These are phyloP conservation scores for Matsumyia berberina DNA, from an alignment of 2,888 invertebrate genomes.

Conservation along the genomic window DNA sequence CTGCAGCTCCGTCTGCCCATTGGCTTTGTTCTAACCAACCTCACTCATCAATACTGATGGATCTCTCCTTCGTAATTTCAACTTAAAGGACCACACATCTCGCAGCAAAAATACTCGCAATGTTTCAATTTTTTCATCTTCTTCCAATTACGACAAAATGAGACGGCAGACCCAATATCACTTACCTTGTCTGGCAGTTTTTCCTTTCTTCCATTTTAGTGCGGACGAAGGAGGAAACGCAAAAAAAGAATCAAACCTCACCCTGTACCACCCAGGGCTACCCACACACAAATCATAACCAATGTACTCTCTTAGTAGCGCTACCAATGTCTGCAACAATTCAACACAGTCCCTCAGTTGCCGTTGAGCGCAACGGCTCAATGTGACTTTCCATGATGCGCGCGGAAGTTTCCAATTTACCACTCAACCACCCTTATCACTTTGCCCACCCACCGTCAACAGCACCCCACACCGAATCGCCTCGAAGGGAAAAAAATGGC, in stretches of 20 bases:
- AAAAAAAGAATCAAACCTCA: conserved; percentile 50
- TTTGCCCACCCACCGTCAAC: conserved; percentile 28
- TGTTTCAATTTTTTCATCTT: conserved; percentile 48
- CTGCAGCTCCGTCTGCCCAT: conserved; percentile 26
- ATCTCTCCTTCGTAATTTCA: conserved; percentile 34
- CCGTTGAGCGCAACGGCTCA: conserved; percentile 52
- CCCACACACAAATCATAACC: conserved; percentile 61
- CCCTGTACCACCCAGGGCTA: not conserved
- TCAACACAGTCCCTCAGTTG: conserved; percentile 53
- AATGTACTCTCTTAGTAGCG: conserved; percentile 41
- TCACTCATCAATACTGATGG: conserved; percentile 45
- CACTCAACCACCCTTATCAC: conserved; percentile 74
- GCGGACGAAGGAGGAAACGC: conserved; percentile 1
- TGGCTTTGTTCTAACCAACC: not conserved
- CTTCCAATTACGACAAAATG: conserved; percentile 48
- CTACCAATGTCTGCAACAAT: conserved; percentile 54
- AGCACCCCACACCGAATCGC: conserved; percentile 35
- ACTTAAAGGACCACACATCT: conserved; percentile 37
- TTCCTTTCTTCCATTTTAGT: conserved; percentile 24
- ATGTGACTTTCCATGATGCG: conserved; percentile 71
- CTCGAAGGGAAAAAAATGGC: conserved; percentile 78
- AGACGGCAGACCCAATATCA: conserved; percentile 56
- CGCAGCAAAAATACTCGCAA: conserved; percentile 27
- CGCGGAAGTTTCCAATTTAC: conserved; percentile 78
- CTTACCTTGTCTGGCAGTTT: conserved; percentile 64